Conservation (phyloP, 2,113 vertebrate genomes). For the Leucoraja erinaceus region DNA sequence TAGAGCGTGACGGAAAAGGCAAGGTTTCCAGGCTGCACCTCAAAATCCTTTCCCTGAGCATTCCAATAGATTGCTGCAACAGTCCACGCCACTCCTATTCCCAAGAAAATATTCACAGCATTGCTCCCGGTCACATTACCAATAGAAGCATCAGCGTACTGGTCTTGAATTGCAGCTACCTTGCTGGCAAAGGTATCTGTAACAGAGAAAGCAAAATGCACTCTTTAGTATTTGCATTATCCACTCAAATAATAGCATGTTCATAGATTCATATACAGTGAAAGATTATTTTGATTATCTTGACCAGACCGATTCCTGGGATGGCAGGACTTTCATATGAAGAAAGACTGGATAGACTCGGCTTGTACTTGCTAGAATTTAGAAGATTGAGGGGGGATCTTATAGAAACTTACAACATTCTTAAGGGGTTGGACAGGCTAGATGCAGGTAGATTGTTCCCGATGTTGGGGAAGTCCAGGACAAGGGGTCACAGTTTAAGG, state of each 20-base stretch:
- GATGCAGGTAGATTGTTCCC: too few relatives aligned
- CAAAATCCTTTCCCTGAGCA: constrained; percentile 65
- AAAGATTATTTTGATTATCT: too few relatives aligned
- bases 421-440: too few relatives aligned
- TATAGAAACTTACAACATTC: too few relatives aligned
- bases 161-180: constrained; percentile 86
- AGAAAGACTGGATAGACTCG: too few relatives aligned
- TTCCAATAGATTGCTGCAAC: constrained; percentile 86
- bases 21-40: constrained; percentile 79
- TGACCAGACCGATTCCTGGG: too few relatives aligned
- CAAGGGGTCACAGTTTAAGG: too few relatives aligned
- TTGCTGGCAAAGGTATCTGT: constrained; percentile 96
- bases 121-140: constrained; percentile 97
- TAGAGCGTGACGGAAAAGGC: constrained; percentile 97
- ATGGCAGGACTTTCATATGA: too few relatives aligned
- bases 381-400: too few relatives aligned
- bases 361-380: too few relatives aligned
- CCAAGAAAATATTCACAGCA: constrained; percentile 92
- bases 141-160: constrained; percentile 90
- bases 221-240: not conserved
- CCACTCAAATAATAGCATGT: not conserved
- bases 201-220: constrained; percentile 39
- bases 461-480: too few relatives aligned
- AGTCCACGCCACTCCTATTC: constrained; percentile 94
- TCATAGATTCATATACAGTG: too few relatives aligned